phyloP scores from a whole-genome alignment of 2,797 vertebrate genomes.

The Megaceryle alcyon region DNA sequence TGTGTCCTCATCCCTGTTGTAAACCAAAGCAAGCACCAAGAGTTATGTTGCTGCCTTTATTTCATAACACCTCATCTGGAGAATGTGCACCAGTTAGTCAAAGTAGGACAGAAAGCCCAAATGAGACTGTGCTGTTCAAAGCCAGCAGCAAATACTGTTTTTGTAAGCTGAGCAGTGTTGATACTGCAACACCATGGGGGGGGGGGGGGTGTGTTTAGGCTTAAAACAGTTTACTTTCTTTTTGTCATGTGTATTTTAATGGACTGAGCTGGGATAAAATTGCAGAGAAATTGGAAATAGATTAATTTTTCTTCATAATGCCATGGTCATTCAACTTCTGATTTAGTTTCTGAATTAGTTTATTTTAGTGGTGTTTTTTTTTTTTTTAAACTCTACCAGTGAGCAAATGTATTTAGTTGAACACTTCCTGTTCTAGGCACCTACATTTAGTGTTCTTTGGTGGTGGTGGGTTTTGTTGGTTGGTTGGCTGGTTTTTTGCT shows the following conservation, averaged over 20 bases:
- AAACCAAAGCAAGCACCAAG: slow-evolving; percentile 1
- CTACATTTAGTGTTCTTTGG: background rate
- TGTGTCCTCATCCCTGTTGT: background rate
- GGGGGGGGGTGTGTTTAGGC: background rate
- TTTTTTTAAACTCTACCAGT: background rate
- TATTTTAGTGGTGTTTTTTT: background rate
- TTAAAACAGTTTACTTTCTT: background rate
- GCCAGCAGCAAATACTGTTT: background rate
- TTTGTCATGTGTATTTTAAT: background rate
- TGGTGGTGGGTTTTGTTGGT: no score
- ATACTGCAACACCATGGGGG: background rate
- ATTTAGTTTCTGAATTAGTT: background rate
- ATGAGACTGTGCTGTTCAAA: background rate
- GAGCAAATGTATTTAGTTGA: background rate
- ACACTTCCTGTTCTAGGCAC: background rate
- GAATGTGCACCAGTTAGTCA: background rate
- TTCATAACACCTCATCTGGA: slow-evolving; percentile 3
- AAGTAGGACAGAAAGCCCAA: slow-evolving; percentile 53
- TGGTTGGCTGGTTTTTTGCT: no score
- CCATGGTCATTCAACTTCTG: background rate
- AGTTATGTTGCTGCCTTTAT: background rate
- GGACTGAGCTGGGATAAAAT: background rate
- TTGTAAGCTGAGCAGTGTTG: background rate
- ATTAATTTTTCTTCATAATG: background rate
- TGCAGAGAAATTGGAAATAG: background rate